These are phyloP conservation scores for Ciona savignyi DNA, from an alignment of 23 tunicate genomes.

Conservation along the genomic window DNA sequence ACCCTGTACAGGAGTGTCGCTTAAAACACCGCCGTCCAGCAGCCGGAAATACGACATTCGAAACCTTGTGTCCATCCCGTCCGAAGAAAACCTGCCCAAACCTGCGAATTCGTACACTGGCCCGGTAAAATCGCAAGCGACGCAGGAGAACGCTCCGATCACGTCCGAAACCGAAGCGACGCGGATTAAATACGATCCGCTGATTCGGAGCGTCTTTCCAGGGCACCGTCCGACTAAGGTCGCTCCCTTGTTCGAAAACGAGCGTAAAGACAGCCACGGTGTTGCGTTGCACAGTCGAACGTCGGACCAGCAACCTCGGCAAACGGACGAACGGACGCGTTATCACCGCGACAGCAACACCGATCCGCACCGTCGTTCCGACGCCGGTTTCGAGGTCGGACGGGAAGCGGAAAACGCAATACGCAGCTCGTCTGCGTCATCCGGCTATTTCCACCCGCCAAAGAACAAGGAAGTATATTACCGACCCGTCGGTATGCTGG, in stretches of 20 bases:
- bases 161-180: not conserved
- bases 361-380: no score
- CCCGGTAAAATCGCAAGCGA: not conserved
- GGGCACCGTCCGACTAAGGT: not conserved
- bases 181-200: not conserved
- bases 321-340: not conserved
- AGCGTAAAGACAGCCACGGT: not conserved
- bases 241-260: no score
- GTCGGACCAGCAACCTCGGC: slow-evolving; percentile 13
- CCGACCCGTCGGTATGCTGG: slow-evolving; percentile 49
- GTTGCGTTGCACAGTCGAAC: not conserved
- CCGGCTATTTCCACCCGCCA: not conserved
- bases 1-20: slow-evolving; percentile 4
- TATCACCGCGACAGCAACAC: not conserved
- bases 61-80: slow-evolving; percentile 16
- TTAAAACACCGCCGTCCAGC: not conserved
- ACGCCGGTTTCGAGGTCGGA: not conserved
- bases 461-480: slow-evolving; percentile 21
- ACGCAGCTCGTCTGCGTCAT: not conserved
- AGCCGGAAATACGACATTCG: slow-evolving; percentile 23
- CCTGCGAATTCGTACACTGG: not conserved
- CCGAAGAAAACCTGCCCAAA: not conserved
- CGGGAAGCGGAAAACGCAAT: slow-evolving; percentile 2
- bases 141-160: not conserved
- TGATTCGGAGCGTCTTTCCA: not conserved